Evolutionary conservation across 2,888 invertebrate species (phyloP), one percentile per base, ranked within the genome.

Genomic region (Pheosia tremula): DNA sequence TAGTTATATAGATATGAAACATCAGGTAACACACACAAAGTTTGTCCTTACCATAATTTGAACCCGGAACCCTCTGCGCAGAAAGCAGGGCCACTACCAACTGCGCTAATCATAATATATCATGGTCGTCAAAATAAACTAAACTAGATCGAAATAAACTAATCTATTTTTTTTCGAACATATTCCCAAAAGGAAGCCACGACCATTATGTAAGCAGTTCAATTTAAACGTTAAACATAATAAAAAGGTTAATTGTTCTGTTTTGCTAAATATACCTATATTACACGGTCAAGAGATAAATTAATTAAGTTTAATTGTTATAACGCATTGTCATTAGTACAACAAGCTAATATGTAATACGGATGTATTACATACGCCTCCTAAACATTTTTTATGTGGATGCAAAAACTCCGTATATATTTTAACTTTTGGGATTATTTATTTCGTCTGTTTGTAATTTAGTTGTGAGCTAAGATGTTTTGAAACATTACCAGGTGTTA

Each of bases 291-390:
- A 62, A 67, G 63, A 71, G 63, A 72, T 79, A 73, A 74, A 78
- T 76, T 75, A 66, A 78, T 80, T 71, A 69, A 71, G 66, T 71
- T 58, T 75, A 79, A 81, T 80, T 81, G 72, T 63, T 72, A 68
- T 71, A 72, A 69, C 70, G 67, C 72, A 60, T 75, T 69, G 58
- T 64, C 63, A 71, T 77, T 71, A 54, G 57, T 60, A 10, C 56
- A 64, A 66, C 66, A 65, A 59, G 71, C 61, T 61, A 68, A 63
- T 24, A 24, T 24, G 24, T 55, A 62, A 59, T 59, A 61, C 53
- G 53, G 53, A 37, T 53, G 24, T 53, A 38, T 37, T 24, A 50
- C 13, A 50, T 50, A 50, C 6, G 13, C 50, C 50, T 50, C 50
- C 8, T 24, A 50, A 24, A 50, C 24, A 50, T 24, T 11, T n/a